Evolutionary conservation across 1,140 invertebrate genomes (phyloP).

Genomic region (Drosophila sturtevanti): DNA sequence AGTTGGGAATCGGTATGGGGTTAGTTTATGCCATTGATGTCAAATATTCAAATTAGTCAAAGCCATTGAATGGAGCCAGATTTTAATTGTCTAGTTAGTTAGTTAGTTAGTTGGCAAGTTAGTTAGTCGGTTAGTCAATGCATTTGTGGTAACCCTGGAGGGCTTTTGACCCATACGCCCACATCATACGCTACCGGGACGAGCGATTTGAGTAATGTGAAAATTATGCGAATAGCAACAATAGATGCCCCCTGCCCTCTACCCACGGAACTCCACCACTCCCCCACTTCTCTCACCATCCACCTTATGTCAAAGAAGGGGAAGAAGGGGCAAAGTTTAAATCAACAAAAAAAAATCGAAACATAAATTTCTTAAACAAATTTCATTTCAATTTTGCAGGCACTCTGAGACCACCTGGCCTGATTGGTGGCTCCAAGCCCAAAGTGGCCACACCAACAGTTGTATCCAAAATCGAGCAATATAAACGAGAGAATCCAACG

Average conservation of each 20-base stretch:
- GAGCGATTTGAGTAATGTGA: slow-evolving; percentile 57
- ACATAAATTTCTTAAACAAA: background rate
- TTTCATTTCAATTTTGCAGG: slow-evolving; percentile 86
- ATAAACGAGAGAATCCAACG: slow-evolving; percentile 97
- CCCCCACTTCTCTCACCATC: too few species aligned
- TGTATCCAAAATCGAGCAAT: slow-evolving; percentile 97
- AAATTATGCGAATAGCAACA: slow-evolving; percentile 62
- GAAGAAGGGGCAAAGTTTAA: too few species aligned
- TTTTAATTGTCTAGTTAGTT: slow-evolving; percentile 52
- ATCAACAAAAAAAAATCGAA: background rate
- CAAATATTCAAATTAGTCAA: slow-evolving; percentile 74
- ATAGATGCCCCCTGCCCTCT: slow-evolving; percentile 1
- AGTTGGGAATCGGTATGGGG: slow-evolving; percentile 17
- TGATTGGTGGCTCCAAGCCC: slow-evolving; percentile 99
- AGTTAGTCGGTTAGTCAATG: slow-evolving; percentile 37
- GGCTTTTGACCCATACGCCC: slow-evolving; percentile 67
- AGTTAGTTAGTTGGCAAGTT: slow-evolving; percentile 52
- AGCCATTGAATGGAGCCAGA: slow-evolving; percentile 53
- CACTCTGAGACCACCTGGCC: slow-evolving; percentile 94
- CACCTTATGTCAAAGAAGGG: too few species aligned
- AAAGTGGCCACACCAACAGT: slow-evolving; percentile 98
- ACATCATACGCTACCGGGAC: slow-evolving; percentile 32
- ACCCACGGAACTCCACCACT: too few species aligned
- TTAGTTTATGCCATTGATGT: slow-evolving; percentile 44
- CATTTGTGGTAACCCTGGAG: slow-evolving; percentile 39